Percentiles rank a stretch among this genome's conserved stretches.
Evolutionary conservation across 2,888 invertebrate species (phyloP).

Genomic region (Osmoderma eremita): DNA sequence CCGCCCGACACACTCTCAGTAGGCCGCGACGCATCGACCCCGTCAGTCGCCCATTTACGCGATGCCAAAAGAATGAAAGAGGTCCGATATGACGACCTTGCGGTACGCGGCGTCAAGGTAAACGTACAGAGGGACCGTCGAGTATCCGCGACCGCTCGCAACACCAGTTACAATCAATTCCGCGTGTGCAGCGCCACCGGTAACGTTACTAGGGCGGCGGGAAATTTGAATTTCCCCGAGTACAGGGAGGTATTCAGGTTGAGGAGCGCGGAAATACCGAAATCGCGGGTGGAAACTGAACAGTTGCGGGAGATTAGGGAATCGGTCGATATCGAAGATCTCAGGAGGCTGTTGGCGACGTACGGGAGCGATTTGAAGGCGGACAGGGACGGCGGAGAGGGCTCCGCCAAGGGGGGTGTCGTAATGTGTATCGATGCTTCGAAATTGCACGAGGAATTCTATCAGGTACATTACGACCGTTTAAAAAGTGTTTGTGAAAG

Average conservation of each 20-base stretch:
- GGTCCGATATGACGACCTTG: constrained; percentile 15
- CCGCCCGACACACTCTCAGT: not conserved
- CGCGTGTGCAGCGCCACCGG: too few species aligned
- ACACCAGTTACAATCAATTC: too few species aligned
- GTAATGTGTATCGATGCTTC: constrained; percentile 41
- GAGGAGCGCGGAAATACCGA: constrained; percentile 55
- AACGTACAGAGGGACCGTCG: not conserved
- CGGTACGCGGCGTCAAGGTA: constrained; percentile 22
- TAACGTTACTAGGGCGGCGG: not conserved
- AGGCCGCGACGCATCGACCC: not conserved
- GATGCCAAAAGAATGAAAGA: constrained; percentile 17
- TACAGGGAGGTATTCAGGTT: constrained; percentile 35
- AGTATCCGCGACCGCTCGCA: too few species aligned
- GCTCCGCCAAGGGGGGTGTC: not conserved
- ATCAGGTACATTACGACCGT: constrained; percentile 35
- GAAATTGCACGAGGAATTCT: constrained; percentile 49
- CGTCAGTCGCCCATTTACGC: not conserved
- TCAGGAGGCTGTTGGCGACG: constrained; percentile 72
- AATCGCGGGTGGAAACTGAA: constrained; percentile 51
- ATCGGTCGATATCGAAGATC: constrained; percentile 71
- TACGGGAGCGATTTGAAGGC: constrained; percentile 61
- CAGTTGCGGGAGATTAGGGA: constrained; percentile 68
- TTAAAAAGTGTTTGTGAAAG: not conserved
- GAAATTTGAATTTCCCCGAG: not conserved
- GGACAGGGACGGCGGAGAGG: too few species aligned